These are phyloP conservation scores for Lycodopsis pacificus DNA, from an alignment of 2,797 vertebrate species.

Conservation along the genomic window DNA sequence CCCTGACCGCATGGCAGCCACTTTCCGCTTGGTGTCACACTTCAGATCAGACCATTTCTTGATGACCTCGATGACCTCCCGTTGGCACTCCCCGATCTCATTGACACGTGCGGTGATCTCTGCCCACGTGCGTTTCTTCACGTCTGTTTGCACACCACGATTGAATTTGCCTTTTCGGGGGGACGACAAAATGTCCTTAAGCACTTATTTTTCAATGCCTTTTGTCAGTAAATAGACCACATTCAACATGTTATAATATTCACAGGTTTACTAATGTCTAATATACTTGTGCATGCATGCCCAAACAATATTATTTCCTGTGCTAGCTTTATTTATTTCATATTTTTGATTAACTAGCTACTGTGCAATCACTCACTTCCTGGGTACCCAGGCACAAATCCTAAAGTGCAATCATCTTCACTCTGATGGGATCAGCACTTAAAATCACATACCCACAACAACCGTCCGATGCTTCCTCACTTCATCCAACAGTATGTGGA, in stretches of 20 bases:
- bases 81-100: constrained; percentile 85
- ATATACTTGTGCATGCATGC: background rate
- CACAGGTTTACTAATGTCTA: background rate
- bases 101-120: constrained; percentile 85
- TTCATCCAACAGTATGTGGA: constrained; percentile 87
- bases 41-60: constrained; percentile 88
- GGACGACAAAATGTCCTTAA: background rate
- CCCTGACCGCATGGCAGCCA: constrained; percentile 80
- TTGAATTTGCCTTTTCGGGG: constrained; percentile 82
- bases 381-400: background rate
- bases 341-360: background rate
- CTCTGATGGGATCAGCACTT: background rate
- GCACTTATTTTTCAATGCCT: background rate
- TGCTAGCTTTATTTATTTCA: background rate
- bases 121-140: constrained; percentile 85
- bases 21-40: constrained; percentile 87
- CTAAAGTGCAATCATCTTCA: background rate
- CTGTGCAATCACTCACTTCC: background rate
- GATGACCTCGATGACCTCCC: constrained; percentile 85
- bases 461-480: constrained; percentile 84
- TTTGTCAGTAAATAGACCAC: background rate
- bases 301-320: background rate
- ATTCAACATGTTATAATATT: background rate
- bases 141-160: constrained; percentile 80
- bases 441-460: constrained; percentile 81